Evolutionary conservation across 2,888 invertebrate species (phyloP).

Genomic region (Alloscopus bannaensis): DNA sequence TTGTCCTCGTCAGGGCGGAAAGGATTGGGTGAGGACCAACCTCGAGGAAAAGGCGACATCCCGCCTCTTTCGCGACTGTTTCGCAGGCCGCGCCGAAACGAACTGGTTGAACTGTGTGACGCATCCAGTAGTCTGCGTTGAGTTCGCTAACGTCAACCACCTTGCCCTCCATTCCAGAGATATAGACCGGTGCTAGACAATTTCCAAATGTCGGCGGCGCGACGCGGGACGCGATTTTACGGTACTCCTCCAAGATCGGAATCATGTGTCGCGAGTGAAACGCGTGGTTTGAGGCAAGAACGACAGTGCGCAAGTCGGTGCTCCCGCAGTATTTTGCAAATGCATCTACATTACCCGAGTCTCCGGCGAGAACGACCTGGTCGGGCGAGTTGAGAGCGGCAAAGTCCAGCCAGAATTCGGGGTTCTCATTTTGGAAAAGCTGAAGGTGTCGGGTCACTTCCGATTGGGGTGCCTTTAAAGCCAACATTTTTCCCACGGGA

Average conservation of each 20-base stretch:
- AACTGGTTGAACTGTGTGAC: slow-evolving; percentile 58
- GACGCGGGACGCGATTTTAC: slow-evolving; percentile 28
- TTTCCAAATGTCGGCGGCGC: too few relatives aligned
- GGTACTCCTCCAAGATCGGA: slow-evolving; percentile 54
- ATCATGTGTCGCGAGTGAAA: slow-evolving; percentile 67
- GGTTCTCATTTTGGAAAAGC: background rate
- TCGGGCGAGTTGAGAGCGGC: slow-evolving; percentile 58
- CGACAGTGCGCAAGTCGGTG: too few relatives aligned
- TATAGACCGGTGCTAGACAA: too few relatives aligned
- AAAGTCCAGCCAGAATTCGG: slow-evolving; percentile 40
- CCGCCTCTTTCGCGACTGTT: background rate
- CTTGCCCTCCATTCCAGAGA: slow-evolving; percentile 52
- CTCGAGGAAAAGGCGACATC: slow-evolving; percentile 52
- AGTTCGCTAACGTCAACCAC: slow-evolving; percentile 8
- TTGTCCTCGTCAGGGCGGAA: slow-evolving; percentile 18
- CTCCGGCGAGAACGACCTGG: slow-evolving; percentile 49
- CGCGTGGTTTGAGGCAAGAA: slow-evolving; percentile 56
- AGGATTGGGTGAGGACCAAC: slow-evolving; percentile 66
- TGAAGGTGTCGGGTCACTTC: background rate
- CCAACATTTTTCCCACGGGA: slow-evolving; percentile 53
- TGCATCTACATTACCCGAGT: background rate
- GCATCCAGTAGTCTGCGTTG: slow-evolving; percentile 58
- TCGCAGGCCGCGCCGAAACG: slow-evolving; percentile 43
- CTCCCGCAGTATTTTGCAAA: slow-evolving; percentile 24
- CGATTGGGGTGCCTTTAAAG: slow-evolving; percentile 23